Evolutionary conservation across 2,797 vertebrate genomes (phyloP).

Genomic region (Notolabrus celidotus): DNA sequence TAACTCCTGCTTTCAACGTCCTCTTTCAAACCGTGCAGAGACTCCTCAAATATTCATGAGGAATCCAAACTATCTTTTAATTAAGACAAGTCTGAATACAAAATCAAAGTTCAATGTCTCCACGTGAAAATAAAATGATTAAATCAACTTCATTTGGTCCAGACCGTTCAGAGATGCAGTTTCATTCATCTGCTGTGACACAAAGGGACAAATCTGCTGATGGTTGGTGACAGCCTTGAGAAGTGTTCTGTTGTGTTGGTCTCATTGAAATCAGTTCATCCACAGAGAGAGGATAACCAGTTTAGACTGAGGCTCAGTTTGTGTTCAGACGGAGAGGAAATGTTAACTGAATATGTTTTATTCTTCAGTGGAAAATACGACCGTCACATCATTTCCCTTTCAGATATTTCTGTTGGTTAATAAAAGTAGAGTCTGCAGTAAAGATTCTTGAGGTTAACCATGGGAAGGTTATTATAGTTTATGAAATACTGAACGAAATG

Average conservation of each 20-base stretch:
- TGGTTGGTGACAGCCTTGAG: conserved; percentile 1
- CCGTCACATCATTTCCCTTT: too few relatives aligned
- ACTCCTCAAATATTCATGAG: conserved; percentile 11
- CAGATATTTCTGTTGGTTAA: too few relatives aligned
- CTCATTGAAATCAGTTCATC: conserved; percentile 1
- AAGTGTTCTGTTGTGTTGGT: background rate
- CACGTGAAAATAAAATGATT: background rate
- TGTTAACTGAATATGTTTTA: too few relatives aligned
- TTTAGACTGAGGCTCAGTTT: background rate
- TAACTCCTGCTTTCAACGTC: conserved; percentile 1
- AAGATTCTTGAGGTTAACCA: too few relatives aligned
- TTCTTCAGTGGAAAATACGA: too few relatives aligned
- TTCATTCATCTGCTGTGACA: background rate
- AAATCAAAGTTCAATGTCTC: conserved; percentile 9
- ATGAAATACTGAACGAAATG: too few relatives aligned
- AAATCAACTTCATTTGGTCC: background rate
- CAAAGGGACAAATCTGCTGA: background rate
- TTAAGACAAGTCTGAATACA: conserved; percentile 9
- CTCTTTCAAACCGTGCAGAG: conserved; percentile 24
- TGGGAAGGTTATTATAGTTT: too few relatives aligned
- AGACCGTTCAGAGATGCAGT: background rate
- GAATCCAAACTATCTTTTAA: conserved; percentile 21
- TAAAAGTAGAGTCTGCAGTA: too few relatives aligned
- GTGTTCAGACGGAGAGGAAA: background rate
- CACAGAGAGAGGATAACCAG: background rate